Conservation (phyloP, 2,113 vertebrate species). For the Nycticorax nycticorax region DNA sequence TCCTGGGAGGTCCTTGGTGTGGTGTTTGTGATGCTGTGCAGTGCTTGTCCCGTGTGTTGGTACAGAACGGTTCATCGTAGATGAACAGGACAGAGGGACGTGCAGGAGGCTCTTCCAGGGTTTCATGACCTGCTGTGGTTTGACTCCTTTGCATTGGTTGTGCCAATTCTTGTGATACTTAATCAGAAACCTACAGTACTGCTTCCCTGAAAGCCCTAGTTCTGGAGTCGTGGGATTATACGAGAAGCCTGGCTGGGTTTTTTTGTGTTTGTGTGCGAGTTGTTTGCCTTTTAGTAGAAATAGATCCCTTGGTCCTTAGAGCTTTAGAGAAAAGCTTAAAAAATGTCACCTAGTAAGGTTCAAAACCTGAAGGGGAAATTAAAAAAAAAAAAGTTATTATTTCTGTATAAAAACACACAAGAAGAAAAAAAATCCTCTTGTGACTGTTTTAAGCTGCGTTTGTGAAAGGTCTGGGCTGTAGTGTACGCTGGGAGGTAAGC, state of each 20-base stretch:
- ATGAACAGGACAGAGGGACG: not conserved
- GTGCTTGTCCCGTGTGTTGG: rapidly evolving
- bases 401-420: not conserved
- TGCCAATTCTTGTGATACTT: not conserved
- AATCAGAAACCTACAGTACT: not conserved
- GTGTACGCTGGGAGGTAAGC: not conserved
- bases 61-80: rapidly evolving
- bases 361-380: not conserved
- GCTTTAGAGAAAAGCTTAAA: not conserved
- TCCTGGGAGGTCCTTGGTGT: not conserved
- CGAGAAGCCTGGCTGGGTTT: not conserved
- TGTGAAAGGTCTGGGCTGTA: not conserved
- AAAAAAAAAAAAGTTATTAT: not conserved
- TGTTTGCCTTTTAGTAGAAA: not conserved
- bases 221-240: not conserved
- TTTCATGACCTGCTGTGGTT: not conserved
- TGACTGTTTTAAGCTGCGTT: not conserved
- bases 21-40: not conserved
- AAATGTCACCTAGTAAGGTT: not conserved
- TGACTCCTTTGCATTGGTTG: not conserved
- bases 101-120: not conserved
- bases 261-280: not conserved
- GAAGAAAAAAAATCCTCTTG: not conserved
- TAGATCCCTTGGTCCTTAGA: not conserved
- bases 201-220: not conserved